These are phyloP conservation scores for Albula glossodonta DNA, from an alignment of 2,113 vertebrate species.

Conservation along the genomic window DNA sequence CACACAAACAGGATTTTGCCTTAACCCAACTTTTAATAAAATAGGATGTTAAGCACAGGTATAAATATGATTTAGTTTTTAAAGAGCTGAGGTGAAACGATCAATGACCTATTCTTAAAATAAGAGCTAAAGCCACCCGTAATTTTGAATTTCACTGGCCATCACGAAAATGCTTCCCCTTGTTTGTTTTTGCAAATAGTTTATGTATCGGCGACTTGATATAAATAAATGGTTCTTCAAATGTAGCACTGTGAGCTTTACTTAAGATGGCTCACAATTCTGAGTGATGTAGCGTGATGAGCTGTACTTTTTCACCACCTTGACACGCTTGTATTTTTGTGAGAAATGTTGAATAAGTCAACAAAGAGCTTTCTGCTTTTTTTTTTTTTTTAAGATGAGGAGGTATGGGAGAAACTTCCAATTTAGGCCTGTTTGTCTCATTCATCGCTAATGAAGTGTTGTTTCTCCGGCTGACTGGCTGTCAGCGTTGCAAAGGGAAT, in stretches of 20 bases:
- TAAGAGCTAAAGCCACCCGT: background rate
- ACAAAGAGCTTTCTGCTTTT: constrained; percentile 21
- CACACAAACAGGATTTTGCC: background rate
- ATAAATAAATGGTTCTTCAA: background rate
- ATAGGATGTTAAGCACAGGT: background rate
- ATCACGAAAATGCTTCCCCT: background rate
- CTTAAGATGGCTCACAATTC: background rate
- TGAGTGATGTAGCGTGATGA: background rate
- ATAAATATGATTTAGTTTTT: background rate
- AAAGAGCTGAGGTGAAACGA: background rate
- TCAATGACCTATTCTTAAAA: constrained; percentile 14
- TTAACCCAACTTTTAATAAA: background rate
- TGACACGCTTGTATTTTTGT: too few relatives aligned
- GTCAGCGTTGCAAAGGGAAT: constrained; percentile 50
- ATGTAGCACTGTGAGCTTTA: background rate
- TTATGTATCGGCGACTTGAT: background rate
- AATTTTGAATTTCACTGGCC: background rate
- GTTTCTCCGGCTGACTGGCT: constrained; percentile 36
- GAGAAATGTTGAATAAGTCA: constrained; percentile 9
- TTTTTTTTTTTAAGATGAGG: background rate
- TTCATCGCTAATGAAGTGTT: constrained; percentile 63
- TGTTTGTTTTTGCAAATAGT: background rate
- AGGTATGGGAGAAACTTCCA: constrained; percentile 26
- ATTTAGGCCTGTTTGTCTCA: constrained; percentile 56
- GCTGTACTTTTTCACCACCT: background rate